Base-by-base conservation (phyloP, 2,113 vertebrate species). In the Diphyllodes magnificus region DNA sequence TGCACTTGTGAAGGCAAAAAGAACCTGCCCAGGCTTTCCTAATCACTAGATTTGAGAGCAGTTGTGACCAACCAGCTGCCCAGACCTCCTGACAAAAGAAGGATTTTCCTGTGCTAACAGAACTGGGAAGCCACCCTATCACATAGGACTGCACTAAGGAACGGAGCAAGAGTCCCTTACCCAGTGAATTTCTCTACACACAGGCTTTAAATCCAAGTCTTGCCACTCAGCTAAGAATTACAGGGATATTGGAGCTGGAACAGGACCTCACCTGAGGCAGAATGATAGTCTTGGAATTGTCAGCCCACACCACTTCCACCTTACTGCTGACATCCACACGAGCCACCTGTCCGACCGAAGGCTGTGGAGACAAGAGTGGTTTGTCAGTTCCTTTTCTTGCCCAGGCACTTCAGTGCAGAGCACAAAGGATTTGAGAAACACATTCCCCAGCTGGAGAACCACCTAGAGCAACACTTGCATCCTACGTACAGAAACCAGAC, bases 271-370 rank as follows among this genome's bases (percentile, higher is more conserved):
- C 99, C 99, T 99, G 99, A 35, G 99, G 99, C 89, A 99, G 97
- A 92, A 99, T 99, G 85, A 99, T 98, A 70, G 99, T 99, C 97
- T 98, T 99, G 3, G 99, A 99, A 94, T 99, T 99, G 95, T 99
- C 99, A 9, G 99, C 99, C 99, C 99, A 99, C 49, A 99, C 99
- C 78, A 99, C 99, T 96, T 99, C 99, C 95, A 99, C 99, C 95
- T 99, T 99, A 96, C 99, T 99, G 98, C 98, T 99, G 92, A 99
- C 97, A 50, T 99, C 99, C 95, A 99, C 99, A 1, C 99, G 98
- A 95, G 98, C 99, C 92, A 99, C 99, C 88, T 99, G 99, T 53
- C 99, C 99, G 0, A 99, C 99, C 0, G 99, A 99, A 1, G 99
- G 99, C 99, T 99, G 97, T 31, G 54, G 65, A 94, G 92, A 93